Percentiles rank a stretch among this genome's conserved stretches.
phyloP scores from a whole-genome alignment of 2,888 invertebrate genomes.

The Cecidostiba fungosa region DNA sequence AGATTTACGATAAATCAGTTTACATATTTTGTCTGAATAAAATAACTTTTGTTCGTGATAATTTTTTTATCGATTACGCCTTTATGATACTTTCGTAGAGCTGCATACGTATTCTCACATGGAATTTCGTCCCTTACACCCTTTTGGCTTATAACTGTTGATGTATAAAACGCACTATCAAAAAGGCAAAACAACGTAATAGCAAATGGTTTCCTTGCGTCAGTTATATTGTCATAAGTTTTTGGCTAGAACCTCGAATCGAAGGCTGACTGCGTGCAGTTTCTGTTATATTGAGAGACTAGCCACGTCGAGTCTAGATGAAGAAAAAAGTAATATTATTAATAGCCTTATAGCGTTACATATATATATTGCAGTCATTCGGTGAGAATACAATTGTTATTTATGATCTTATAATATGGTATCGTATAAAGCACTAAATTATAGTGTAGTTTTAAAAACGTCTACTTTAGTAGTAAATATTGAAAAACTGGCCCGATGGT shows the following conservation, averaged over 20 bases:
- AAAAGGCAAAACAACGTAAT: slow-evolving; percentile 42
- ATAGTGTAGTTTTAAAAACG: slow-evolving; percentile 58
- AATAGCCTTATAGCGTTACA: slow-evolving; percentile 64
- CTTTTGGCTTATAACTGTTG: slow-evolving; percentile 61
- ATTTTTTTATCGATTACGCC: not conserved
- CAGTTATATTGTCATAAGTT: slow-evolving; percentile 58
- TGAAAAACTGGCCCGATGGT: slow-evolving; percentile 56
- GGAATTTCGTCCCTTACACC: slow-evolving; percentile 39
- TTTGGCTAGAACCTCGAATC: slow-evolving; percentile 50
- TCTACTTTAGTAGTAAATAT: slow-evolving; percentile 58
- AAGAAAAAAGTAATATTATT: slow-evolving; percentile 53
- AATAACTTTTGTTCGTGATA: not conserved
- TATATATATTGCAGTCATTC: slow-evolving; percentile 62
- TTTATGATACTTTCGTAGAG: not conserved
- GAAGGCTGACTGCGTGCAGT: slow-evolving; percentile 41
- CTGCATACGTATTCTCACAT: not conserved
- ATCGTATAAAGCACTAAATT: slow-evolving; percentile 62
- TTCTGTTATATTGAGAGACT: slow-evolving; percentile 44
- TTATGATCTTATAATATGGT: slow-evolving; percentile 63
- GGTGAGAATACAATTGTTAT: slow-evolving; percentile 63
- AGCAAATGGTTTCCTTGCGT: slow-evolving; percentile 55
- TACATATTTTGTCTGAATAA: not conserved
- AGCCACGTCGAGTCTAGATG: slow-evolving; percentile 40
- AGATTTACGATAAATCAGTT: not conserved
- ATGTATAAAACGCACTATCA: slow-evolving; percentile 57